Base-by-base conservation (phyloP, 2,888 invertebrate species). In the Lochmaea capreae region DNA sequence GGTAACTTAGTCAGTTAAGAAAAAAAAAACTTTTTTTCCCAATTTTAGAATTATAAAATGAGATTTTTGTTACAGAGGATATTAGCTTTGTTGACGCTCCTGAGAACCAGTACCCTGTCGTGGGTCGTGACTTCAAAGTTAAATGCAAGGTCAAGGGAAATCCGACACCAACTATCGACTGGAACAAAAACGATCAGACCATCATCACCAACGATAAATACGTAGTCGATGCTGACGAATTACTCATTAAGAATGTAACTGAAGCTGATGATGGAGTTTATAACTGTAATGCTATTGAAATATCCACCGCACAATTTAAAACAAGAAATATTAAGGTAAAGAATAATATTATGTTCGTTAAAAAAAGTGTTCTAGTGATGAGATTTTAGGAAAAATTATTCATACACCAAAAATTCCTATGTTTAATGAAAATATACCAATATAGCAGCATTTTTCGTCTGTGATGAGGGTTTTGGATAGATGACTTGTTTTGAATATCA, bases 61-160 rank as follows among this genome's bases (percentile, higher is more conserved):
- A 59, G 2, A 33, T 59, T 14, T 59, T 8, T 59, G 33, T 33
- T 88, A 71, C 87, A 96, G 96, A 94, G 84, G 93, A 94, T 57
- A 95, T 97, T 74, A 95, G 93, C 76, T 87, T 95, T 92, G 92
- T 92, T 14, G 93, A 97, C 86, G 96, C 96, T 0, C 95, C 96
- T 52, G 90, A 90, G 83, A 92, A 93, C 83, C 97, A 97, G 86
- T 94, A 91, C 83, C 95, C 96, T 1, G 93, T 93, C 33, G 90
- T 94, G 71, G 93, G 94, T 42, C 89, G 90, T 78, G 92, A 95
- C 82, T 95, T 92, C 84, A 91, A 91, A 85, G 92, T 97, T 18
- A 92, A 91, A 87, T 97, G 97, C 84, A 92, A 93, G 86, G 97
- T 97, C 0, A 92, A 91, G 74, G 96, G 97, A 0, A 93, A 93